These are phyloP conservation scores for Diploptera punctata DNA, from an alignment of 2,888 invertebrate genomes.

Conservation along the genomic window DNA sequence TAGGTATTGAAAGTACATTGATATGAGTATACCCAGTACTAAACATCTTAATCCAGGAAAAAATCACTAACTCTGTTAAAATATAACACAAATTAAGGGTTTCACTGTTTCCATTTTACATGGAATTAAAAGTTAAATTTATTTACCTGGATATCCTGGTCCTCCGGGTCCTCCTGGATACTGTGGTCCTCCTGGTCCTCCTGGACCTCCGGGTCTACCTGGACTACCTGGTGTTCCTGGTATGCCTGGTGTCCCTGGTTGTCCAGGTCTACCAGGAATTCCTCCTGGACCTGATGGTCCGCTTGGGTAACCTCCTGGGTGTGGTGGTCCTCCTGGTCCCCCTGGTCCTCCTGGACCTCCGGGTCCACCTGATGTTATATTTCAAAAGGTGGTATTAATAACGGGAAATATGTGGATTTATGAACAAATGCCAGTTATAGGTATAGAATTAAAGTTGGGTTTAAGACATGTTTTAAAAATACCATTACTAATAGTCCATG, in stretches of 20 bases:
- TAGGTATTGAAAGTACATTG: no score
- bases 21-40: no score
- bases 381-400: no score
- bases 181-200: slow-evolving; percentile 33
- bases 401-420: no score
- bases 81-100: no score
- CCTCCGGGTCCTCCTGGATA: slow-evolving; percentile 29
- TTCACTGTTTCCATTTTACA: slow-evolving; percentile 18
- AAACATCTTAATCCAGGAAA: no score
- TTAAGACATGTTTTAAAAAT: no score
- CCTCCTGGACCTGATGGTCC: slow-evolving; percentile 51
- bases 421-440: no score
- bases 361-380: slow-evolving; percentile 46
- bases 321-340: slow-evolving; percentile 43
- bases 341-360: no score
- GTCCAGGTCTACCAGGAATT: slow-evolving; percentile 45
- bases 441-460: no score
- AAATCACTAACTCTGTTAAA: slow-evolving; percentile 32
- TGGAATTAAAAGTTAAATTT: no score
- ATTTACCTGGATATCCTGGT: slow-evolving; percentile 18
- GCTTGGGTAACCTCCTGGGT: slow-evolving; percentile 47
- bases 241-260: slow-evolving; percentile 43
- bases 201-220: slow-evolving; percentile 40
- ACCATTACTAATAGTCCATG: no score
- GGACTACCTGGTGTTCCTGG: slow-evolving; percentile 47